Evolutionary conservation across 2,888 invertebrate genomes (phyloP), one percentile per base, ranked within the genome.

Genomic region (Lasioglossum malachurum): DNA sequence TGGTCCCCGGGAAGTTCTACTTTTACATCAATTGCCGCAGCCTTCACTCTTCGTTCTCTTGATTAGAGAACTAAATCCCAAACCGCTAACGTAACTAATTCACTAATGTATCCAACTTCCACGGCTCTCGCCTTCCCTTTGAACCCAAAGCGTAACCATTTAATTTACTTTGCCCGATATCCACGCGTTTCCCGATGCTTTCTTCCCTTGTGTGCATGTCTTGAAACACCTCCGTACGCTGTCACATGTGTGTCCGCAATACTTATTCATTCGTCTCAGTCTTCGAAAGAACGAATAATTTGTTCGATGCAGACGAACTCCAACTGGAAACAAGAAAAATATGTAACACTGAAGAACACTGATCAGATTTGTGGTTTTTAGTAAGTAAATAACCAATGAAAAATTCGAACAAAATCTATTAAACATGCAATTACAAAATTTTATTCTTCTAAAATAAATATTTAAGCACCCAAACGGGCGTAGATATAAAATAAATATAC

Each of bases 11-110:
- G 82, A 88, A 88, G 80, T 88, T 87, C 77, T 78, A 87, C 80
- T 83, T 87, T 85, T 53, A 75, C 80, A 72, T 87, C 81, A 82
- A 90, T 82, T 83, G 75, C 73, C 60, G 49, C 64, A 49, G 75
- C 73, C 79, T 82, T 87, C 83, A 76, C 83, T 82, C 82, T 83
- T 83, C 81, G 78, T 46, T 88, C 69, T 14, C 81, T 75, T 82
- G 53, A 90, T 88, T 89, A 83, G 74, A 80, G 87, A 82, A 84
- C 86, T 64, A 72, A 86, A 46, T 86, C 80, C 78, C 82, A 80
- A 87, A 86, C 78, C 86, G 73, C 78, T 76, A 82, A 88, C 78
- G 76, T 81, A 87, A 80, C 76, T 88, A 86, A 89, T 89, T 89
- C 82, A 77, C 82, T 88, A 69, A 89, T 84, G 72, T 80, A 82